Evolutionary conservation across 2,113 vertebrate species (phyloP), one percentile per base, ranked within the genome.

Genomic region (Austrofundulus limnaeus): DNA sequence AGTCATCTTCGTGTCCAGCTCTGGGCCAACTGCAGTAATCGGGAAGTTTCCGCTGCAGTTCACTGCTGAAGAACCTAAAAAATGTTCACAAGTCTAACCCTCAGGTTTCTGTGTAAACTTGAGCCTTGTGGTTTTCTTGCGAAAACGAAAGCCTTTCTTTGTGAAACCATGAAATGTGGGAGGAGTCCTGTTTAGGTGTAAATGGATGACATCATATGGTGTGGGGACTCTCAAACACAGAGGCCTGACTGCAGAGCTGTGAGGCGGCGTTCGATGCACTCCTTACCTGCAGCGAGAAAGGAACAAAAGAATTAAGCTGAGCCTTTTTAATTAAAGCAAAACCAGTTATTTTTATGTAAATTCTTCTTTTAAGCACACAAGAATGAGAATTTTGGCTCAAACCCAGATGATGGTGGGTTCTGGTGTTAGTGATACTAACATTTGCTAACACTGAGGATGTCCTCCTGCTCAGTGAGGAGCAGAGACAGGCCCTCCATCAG

Each of bases 201-300:
- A 60, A 71, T 45, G 13, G 63, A 28, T 74, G 76, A 73, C 75
- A 73, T 75, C 64, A 11, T n/a, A 31, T 28, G 34, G 39, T 3
- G 31, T 5, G 1, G 16, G 28, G 28, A 11, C 37, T 14, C 34
- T 95, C 90, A 97, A 66, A 94, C 94, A 38, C 94, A 95, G 78
- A 96, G 88, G 38, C 96, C 94, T 0, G 93, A 93, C 62, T 96
- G 92, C 80, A 98, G 80, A 38, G 96, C 94, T 0, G 93, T 95
- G 61, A 98, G 93, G 72, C 96, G 92, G 21, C 95, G 93, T 76
- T 97, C 96, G 0, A 98, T 96, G 82, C 95, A 97, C 85, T 96
- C 91, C 66, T 98, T 98, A 90, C 95, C 96, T 98, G 83, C 7
- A 67, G 9, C 50, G 4, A 74, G 43, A 71, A 1, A 28, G 41